Evolutionary conservation across 2,113 vertebrate species (phyloP).

Genomic region (Smithornis capensis): DNA sequence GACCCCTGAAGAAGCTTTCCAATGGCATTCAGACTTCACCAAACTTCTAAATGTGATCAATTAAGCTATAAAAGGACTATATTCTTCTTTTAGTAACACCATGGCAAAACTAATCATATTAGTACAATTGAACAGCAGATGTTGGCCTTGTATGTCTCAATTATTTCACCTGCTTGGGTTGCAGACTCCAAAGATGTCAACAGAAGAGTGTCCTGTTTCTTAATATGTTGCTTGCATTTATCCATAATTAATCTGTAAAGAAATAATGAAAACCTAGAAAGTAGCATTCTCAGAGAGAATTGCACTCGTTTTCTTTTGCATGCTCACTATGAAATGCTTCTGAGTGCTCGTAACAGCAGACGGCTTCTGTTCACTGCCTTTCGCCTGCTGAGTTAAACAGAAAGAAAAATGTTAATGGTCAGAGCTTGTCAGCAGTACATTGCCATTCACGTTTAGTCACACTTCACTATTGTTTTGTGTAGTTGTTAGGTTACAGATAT

Average conservation of each 20-base stretch:
- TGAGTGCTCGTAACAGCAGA: conserved; percentile 52
- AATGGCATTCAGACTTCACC: neutral
- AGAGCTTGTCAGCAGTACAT: conserved; percentile 59
- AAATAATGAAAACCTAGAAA: conserved; percentile 26
- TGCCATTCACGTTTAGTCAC: conserved; percentile 67
- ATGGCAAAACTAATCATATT: conserved; percentile 35
- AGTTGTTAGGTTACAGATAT: conserved; percentile 70
- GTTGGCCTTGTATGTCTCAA: conserved; percentile 22
- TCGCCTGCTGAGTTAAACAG: conserved; percentile 63
- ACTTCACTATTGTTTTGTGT: conserved; percentile 56
- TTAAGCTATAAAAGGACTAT: conserved; percentile 18
- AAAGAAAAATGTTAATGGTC: conserved; percentile 68
- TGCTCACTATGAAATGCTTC: conserved; percentile 41
- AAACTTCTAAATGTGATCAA: conserved; percentile 17
- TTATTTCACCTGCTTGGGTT: conserved; percentile 52
- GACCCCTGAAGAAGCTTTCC: neutral
- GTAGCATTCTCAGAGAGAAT: conserved; percentile 1
- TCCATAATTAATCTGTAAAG: neutral
- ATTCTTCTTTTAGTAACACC: conserved; percentile 24
- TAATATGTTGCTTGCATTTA: conserved; percentile 4
- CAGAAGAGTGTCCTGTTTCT: conserved; percentile 4
- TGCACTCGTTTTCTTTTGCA: neutral
- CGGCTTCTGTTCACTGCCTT: conserved; percentile 55
- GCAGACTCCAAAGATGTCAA: neutral
- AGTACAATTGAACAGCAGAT: conserved; percentile 9